Evolutionary conservation across 1,140 invertebrate genomes (phyloP).

Genomic region (Xylocopa sonorina): DNA sequence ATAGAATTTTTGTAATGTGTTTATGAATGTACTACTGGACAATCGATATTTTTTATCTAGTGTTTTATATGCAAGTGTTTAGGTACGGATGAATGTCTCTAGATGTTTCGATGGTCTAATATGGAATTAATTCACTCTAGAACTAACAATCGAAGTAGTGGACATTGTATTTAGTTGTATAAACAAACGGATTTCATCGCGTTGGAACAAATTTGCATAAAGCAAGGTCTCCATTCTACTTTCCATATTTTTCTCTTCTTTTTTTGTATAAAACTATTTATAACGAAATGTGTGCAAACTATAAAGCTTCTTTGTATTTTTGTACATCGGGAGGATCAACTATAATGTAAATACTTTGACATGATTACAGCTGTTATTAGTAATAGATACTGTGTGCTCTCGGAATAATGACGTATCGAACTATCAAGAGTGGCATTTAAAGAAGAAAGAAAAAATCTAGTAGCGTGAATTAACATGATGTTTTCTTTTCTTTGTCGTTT

Average conservation of each 20-base stretch:
- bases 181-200: background rate
- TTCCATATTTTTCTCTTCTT: background rate
- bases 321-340: constrained; percentile 3
- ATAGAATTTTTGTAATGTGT: constrained; percentile 24
- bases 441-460: background rate
- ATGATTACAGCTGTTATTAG: background rate
- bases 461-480: background rate
- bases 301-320: constrained; percentile 11
- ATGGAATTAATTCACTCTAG: background rate
- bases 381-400: background rate
- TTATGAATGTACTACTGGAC: constrained; percentile 24
- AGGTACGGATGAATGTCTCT: background rate
- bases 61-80: constrained; percentile 5
- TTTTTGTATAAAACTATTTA: constrained; percentile 2
- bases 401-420: background rate
- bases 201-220: background rate
- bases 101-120: constrained; percentile 12
- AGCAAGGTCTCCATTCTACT: background rate
- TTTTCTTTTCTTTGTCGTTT: background rate
- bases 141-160: background rate
- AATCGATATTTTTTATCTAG: constrained; percentile 27
- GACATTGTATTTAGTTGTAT: constrained; percentile 3
- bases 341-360: constrained; percentile 27
- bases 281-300: background rate
- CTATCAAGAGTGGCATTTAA: background rate